Evolutionary conservation across 2,888 invertebrate genomes (phyloP).

Genomic region (Apodemia zela): DNA sequence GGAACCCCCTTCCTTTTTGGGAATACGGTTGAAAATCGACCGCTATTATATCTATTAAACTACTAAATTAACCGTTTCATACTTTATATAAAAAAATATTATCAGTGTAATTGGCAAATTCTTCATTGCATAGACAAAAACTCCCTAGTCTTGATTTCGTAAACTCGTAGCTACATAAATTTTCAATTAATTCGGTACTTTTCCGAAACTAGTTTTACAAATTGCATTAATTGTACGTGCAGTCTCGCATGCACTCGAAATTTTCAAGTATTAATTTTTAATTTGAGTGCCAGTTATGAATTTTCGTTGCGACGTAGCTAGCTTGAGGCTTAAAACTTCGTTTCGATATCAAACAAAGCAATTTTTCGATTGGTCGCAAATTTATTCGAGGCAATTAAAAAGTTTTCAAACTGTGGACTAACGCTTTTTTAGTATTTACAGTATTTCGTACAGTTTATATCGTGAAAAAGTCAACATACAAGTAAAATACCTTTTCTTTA

Average conservation of each 20-base stretch:
- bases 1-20: too few species aligned
- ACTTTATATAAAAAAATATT: too few species aligned
- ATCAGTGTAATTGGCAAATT: not conserved
- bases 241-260: conserved; percentile 47
- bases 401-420: conserved; percentile 43
- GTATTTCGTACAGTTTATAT: conserved; percentile 12
- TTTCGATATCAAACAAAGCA: conserved; percentile 66
- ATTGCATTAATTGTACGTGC: conserved; percentile 32
- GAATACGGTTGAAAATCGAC: too few species aligned
- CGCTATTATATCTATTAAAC: too few species aligned
- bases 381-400: conserved; percentile 71
- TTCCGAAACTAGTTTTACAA: conserved; percentile 23
- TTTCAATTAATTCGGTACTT: conserved; percentile 4
- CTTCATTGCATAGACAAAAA: not conserved
- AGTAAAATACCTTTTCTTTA: not conserved
- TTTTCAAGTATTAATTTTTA: conserved; percentile 49
- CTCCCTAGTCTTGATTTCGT: not conserved
- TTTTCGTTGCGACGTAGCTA: conserved; percentile 40
- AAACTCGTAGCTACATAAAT: not conserved
- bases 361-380: conserved; percentile 66
- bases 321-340: conserved; percentile 53
- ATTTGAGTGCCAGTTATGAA: conserved; percentile 44
- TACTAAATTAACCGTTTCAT: too few species aligned
- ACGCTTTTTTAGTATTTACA: conserved; percentile 12
- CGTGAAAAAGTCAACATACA: not conserved